phyloP scores from a whole-genome alignment of 2,113 vertebrate species.

The Paralichthys olivaceus region DNA sequence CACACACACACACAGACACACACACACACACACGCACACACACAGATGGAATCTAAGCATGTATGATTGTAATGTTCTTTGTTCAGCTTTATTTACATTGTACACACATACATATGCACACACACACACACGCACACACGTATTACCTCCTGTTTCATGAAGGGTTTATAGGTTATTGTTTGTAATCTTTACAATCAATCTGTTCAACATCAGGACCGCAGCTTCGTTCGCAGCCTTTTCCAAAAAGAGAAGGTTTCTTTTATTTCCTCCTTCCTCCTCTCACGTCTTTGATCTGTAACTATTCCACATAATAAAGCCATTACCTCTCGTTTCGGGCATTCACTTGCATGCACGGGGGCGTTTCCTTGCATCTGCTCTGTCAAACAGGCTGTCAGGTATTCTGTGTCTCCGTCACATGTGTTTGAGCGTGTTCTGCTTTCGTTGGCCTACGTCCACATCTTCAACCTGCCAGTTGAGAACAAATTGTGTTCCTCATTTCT shows the following conservation, averaged over 20 bases:
- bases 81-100: slow-evolving; percentile 41
- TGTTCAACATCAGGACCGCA: background rate
- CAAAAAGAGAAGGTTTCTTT: background rate
- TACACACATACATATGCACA: slow-evolving; percentile 1
- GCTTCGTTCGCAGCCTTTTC: background rate
- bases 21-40: slow-evolving; percentile 2
- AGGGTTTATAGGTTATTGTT: background rate
- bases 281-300: slow-evolving; percentile 12
- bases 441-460: slow-evolving; percentile 26
- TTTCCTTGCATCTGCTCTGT: slow-evolving; percentile 24
- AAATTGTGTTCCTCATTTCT: slow-evolving; percentile 13
- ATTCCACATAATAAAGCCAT: slow-evolving; percentile 1
- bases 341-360: background rate
- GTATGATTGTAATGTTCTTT: slow-evolving; percentile 37
- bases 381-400: slow-evolving; percentile 44
- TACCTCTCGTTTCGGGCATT: slow-evolving; percentile 1
- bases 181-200: background rate
- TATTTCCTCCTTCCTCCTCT: no score
- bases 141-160: slow-evolving; percentile 29
- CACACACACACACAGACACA: background rate
- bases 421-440: slow-evolving; percentile 34
- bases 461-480: slow-evolving; percentile 22
- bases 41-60: slow-evolving; percentile 27
- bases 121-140: background rate
- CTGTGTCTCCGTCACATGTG: slow-evolving; percentile 26